phyloP scores from a whole-genome alignment of 1,140 invertebrate genomes.

The Phenacoccus solenopsis region DNA sequence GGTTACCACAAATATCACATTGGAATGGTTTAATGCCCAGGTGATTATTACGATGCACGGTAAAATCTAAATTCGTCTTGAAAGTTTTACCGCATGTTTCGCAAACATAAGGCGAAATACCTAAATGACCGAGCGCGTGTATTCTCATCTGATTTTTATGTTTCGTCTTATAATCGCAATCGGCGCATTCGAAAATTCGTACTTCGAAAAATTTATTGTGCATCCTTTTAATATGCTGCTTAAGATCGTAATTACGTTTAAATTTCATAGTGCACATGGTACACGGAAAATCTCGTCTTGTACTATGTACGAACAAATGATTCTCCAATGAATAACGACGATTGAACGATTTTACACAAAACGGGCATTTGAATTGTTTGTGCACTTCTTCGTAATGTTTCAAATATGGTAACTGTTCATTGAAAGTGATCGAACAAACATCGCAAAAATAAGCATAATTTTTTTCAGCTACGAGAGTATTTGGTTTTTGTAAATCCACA shows the following conservation, averaged over 20 bases:
- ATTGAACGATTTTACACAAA: background rate
- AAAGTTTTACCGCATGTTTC: constrained; percentile 3
- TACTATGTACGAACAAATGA: background rate
- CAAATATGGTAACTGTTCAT: background rate
- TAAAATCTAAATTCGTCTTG: constrained; percentile 33
- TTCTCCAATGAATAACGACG: background rate
- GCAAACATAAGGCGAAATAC: constrained; percentile 28
- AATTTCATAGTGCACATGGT: background rate
- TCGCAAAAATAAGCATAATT: background rate
- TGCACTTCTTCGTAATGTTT: constrained; percentile 6
- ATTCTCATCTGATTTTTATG: constrained; percentile 12
- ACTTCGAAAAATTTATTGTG: background rate
- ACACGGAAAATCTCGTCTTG: background rate
- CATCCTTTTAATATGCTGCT: background rate
- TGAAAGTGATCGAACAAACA: background rate
- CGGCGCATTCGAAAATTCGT: background rate
- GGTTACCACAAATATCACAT: constrained; percentile 56
- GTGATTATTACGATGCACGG: constrained; percentile 41
- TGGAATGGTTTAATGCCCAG: constrained; percentile 40
- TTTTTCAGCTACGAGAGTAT: background rate
- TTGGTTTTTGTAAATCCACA: background rate
- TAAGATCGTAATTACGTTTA: background rate
- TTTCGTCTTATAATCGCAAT: background rate
- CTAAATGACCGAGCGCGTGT: constrained; percentile 50
- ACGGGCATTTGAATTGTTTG: background rate